Percentiles rank a stretch among this genome's conserved stretches.
These are phyloP conservation scores for Lithobates sylvaticus DNA, from an alignment of 2,797 vertebrate genomes.

Conservation along the genomic window DNA sequence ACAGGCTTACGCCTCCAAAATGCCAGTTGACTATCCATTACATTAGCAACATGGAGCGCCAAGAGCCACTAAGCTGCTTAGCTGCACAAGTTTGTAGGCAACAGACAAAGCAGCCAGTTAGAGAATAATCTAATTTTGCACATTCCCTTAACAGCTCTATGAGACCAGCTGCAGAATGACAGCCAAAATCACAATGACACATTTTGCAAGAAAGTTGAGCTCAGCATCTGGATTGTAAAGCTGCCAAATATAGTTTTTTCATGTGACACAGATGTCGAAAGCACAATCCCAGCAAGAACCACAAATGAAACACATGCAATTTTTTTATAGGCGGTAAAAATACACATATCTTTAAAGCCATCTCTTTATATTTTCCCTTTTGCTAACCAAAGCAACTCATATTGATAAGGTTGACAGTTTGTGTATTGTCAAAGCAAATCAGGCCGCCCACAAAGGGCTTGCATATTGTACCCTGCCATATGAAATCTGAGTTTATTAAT, in stretches of 20 bases:
- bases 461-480: not conserved
- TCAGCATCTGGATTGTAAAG: slow-evolving; percentile 58
- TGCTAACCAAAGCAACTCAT: slow-evolving; percentile 30
- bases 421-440: slow-evolving; percentile 12
- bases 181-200: slow-evolving; percentile 51
- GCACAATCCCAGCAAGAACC: slow-evolving; percentile 17
- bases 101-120: slow-evolving; percentile 52
- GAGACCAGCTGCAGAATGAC: slow-evolving; percentile 54
- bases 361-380: slow-evolving; percentile 24
- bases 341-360: slow-evolving; percentile 25
- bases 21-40: not conserved
- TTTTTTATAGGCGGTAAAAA: slow-evolving; percentile 39
- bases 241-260: slow-evolving; percentile 56
- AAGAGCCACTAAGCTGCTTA: slow-evolving; percentile 41
- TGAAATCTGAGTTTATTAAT: not conserved
- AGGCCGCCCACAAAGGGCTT: not conserved
- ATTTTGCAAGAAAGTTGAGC: slow-evolving; percentile 52
- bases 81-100: slow-evolving; percentile 35
- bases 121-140: slow-evolving; percentile 54
- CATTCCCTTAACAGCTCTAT: slow-evolving; percentile 51
- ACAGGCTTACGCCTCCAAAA: not conserved
- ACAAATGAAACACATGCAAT: slow-evolving; percentile 34
- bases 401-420: slow-evolving; percentile 16
- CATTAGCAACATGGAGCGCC: not conserved
- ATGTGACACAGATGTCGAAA: slow-evolving; percentile 51